A percentile compares a stretch with the other conserved stretches of the same genome.
phyloP scores from a whole-genome alignment of 2,888 invertebrate genomes.

The Crepidodera aurea region DNA sequence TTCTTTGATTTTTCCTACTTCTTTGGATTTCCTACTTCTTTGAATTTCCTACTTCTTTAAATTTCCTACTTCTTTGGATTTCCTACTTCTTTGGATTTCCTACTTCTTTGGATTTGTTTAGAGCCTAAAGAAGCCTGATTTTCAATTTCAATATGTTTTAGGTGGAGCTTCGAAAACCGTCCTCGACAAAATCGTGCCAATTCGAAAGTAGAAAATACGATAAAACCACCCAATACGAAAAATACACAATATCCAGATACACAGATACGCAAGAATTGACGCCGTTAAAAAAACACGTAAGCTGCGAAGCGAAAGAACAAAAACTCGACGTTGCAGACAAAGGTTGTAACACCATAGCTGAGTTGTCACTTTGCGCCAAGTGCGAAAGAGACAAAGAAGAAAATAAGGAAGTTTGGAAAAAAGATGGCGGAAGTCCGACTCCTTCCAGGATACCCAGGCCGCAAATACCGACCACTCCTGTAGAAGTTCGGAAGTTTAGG shows the following conservation, averaged over 20 bases:
- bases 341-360: slow-evolving; percentile 46
- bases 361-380: slow-evolving; percentile 44
- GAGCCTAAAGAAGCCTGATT: too few relatives aligned
- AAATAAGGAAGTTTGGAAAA: slow-evolving; percentile 39
- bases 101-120: too few relatives aligned
- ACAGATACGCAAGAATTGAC: slow-evolving; percentile 57
- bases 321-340: slow-evolving; percentile 41
- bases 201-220: slow-evolving; percentile 49
- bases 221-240: slow-evolving; percentile 55
- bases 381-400: slow-evolving; percentile 51
- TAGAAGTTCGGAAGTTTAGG: slow-evolving; percentile 57
- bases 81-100: too few relatives aligned
- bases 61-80: too few relatives aligned
- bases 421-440: slow-evolving; percentile 49
- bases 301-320: slow-evolving; percentile 49
- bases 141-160: too few relatives aligned
- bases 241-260: slow-evolving; percentile 44
- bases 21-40: too few relatives aligned
- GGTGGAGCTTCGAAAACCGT: slow-evolving; percentile 27
- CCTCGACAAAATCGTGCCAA: slow-evolving; percentile 53
- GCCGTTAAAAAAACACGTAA: slow-evolving; percentile 45
- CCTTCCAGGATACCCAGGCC: slow-evolving; percentile 58
- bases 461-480: slow-evolving; percentile 54
- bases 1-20: too few relatives aligned
- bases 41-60: too few relatives aligned